phyloP scores from a whole-genome alignment of 2,888 invertebrate species.

The Dryococelus australis region DNA sequence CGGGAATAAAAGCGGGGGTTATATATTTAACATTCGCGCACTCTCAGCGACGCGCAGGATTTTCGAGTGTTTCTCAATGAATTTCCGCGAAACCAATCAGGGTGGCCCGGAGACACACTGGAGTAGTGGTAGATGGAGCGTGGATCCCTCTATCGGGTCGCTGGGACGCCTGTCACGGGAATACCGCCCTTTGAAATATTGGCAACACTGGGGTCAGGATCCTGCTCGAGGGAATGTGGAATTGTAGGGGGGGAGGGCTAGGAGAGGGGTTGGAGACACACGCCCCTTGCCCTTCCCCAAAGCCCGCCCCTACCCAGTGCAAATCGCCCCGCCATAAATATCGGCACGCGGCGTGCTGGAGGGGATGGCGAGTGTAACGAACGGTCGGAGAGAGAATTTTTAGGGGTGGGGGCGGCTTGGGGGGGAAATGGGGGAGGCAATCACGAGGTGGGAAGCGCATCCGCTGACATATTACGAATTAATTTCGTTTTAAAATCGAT shows the following conservation, averaged over 20 bases:
- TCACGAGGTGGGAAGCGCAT: not conserved
- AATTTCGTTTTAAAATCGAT: constrained; percentile 39
- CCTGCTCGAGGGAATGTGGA: no score
- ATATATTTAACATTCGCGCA: no score
- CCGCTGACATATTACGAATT: constrained; percentile 33
- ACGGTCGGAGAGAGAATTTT: not conserved
- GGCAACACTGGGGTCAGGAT: constrained; percentile 6
- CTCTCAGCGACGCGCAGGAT: no score
- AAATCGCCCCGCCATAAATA: not conserved
- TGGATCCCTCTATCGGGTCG: not conserved
- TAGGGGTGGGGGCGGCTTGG: no score
- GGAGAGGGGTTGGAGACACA: not conserved
- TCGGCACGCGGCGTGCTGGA: not conserved
- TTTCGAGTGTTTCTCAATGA: no score
- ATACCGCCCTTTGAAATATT: not conserved
- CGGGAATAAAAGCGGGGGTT: no score
- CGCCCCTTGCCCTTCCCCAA: not conserved
- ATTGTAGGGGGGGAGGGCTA: not conserved
- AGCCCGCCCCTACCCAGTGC: not conserved
- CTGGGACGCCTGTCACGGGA: no score
- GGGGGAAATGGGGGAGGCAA: not conserved
- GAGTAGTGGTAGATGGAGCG: no score
- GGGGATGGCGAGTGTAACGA: not conserved
- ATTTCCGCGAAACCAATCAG: no score
- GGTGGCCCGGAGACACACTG: no score